Evolutionary conservation across 2,888 invertebrate genomes (phyloP).

Genomic region (Panzeria rudis): DNA sequence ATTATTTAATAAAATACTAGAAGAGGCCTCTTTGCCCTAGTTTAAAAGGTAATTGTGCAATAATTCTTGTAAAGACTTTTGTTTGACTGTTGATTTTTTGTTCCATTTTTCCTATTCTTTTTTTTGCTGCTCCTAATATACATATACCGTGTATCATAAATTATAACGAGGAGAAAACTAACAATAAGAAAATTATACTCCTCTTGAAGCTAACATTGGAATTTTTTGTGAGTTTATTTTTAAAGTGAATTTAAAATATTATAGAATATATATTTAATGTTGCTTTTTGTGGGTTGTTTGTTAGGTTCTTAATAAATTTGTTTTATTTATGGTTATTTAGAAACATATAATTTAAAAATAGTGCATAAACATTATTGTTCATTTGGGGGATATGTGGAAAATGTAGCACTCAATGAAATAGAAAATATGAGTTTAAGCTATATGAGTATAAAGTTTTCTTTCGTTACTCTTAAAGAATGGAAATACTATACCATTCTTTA

Average conservation of each 20-base stretch:
- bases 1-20: background rate
- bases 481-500: no score
- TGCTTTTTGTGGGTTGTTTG: background rate
- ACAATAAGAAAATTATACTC: slow-evolving; percentile 49
- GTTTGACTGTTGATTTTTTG: background rate
- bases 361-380: background rate
- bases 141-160: slow-evolving; percentile 49
- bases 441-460: no score
- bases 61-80: slow-evolving; percentile 34
- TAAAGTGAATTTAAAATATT: background rate
- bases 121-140: slow-evolving; percentile 22
- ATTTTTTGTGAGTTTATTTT: background rate
- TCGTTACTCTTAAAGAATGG: no score
- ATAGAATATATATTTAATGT: background rate
- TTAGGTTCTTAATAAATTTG: background rate
- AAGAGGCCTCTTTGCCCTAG: slow-evolving; percentile 31
- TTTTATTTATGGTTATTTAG: background rate
- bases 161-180: slow-evolving; percentile 44
- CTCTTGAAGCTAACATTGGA: slow-evolving; percentile 53
- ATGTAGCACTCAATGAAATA: background rate
- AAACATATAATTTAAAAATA: slow-evolving; percentile 10
- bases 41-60: slow-evolving; percentile 61
- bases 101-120: slow-evolving; percentile 4
- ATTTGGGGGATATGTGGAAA: background rate
- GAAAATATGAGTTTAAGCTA: no score